phyloP scores from a whole-genome alignment of 2,797 vertebrate species.

The Epinephelus coioides region DNA sequence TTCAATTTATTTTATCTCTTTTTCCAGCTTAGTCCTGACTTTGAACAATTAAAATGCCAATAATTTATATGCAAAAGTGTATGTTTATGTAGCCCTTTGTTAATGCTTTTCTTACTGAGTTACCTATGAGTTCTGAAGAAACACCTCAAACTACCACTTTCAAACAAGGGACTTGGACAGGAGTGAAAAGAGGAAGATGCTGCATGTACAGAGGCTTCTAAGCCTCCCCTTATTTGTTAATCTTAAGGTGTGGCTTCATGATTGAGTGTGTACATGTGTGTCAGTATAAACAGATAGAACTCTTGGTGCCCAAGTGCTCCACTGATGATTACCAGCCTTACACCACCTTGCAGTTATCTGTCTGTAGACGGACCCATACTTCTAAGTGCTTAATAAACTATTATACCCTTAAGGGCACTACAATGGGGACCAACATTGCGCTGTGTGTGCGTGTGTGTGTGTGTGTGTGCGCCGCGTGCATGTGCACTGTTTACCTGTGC shows the following conservation, averaged over 20 bases:
- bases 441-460: constrained; percentile 21
- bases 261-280: constrained; percentile 13
- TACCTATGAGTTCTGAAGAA: constrained; percentile 29
- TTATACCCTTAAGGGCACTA: constrained; percentile 59
- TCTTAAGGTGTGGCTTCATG: constrained; percentile 15
- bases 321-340: constrained; percentile 74
- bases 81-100: constrained; percentile 71
- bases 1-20: constrained; percentile 37
- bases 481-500: constrained; percentile 32
- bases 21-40: constrained; percentile 67
- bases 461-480: not conserved
- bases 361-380: constrained; percentile 68
- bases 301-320: constrained; percentile 74
- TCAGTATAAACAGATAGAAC: constrained; percentile 33
- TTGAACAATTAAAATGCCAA: constrained; percentile 81
- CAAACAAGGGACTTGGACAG: constrained; percentile 27
- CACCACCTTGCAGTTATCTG: constrained; percentile 72
- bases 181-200: constrained; percentile 50
- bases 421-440: constrained; percentile 62
- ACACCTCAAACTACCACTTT: not conserved
- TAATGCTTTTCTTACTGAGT: constrained; percentile 52
- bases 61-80: constrained; percentile 79
- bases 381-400: constrained; percentile 71
- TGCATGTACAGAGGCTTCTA: constrained; percentile 40
- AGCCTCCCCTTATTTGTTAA: constrained; percentile 19